Evolutionary conservation across 64 coral and sea anemone genomes (phyloP), one percentile per base, ranked within the genome.

Genomic region (Pocillopora damicornis): DNA sequence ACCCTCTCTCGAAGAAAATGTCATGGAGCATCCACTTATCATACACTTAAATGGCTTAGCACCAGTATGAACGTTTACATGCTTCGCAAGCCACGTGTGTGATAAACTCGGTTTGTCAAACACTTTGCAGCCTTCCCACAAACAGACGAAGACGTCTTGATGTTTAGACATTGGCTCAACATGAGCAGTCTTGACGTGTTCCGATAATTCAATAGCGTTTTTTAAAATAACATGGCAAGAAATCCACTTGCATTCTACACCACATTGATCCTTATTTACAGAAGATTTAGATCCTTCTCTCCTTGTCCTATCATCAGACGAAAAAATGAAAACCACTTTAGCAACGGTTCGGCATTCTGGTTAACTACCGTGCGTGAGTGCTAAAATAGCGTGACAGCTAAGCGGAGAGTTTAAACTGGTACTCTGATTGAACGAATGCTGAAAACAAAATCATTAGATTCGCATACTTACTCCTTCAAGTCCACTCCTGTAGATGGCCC

Each of bases 121-220:
- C 62, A 99, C 97, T 88, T 99, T 99, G 68, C 97, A 99, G 63
- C 93, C 93, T 89, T 99, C 87, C 97, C 97, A 99, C 11, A 99
- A 72, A 79, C 97, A 99, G 11, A 99, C 91, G 61, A 91, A 99
- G 22, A 99, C 90, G 62, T 99, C 97, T 74, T 95, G 93, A 11
- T 51, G 42, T 51, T 78, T 79, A 1, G 88, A 42, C 97, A 99
- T 99, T 2, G 97, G 97, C 56, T 99, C 90, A 1, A 99, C 93
- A 76, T 99, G 97, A 76, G 75, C 58, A 22, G 87, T 82, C 17
- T 73, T 88, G 45, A 95, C 97, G 77, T 99, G 97, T 61, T 94
- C 87, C 14, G 97, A 95, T 61, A 99, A 87, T 71, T 95, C 90
- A 26, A 77, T 68, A 4, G 65, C 64, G 36, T 81, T 76, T 64